phyloP scores from a whole-genome alignment of 1,140 invertebrate species.

The Chionoecetes opilio region DNA sequence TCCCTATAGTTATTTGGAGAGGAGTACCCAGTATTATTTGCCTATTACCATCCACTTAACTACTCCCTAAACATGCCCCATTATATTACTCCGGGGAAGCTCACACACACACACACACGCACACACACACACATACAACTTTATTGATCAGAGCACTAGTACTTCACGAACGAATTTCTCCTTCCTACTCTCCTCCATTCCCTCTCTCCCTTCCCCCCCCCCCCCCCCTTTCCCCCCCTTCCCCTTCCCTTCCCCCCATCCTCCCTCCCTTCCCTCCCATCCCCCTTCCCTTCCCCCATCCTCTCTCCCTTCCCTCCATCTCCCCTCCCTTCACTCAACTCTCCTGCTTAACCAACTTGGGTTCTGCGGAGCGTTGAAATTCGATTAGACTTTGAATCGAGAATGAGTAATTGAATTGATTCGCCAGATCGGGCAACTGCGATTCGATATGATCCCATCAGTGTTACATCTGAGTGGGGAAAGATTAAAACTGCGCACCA shows the following conservation, averaged over 20 bases:
- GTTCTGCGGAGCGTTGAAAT: constrained; percentile 14
- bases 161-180: too few species aligned
- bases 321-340: background rate
- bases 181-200: too few species aligned
- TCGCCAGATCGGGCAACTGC: constrained; percentile 22
- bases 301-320: background rate
- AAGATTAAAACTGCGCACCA: background rate
- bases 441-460: background rate
- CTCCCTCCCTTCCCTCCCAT: background rate
- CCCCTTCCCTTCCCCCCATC: background rate
- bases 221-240: background rate
- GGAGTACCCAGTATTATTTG: too few species aligned
- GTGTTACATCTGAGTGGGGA: background rate
- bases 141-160: too few species aligned
- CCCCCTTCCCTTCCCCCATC: background rate
- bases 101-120: too few species aligned
- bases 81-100: too few species aligned
- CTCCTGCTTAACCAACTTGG: constrained; percentile 22
- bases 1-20: background rate
- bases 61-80: too few species aligned
- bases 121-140: too few species aligned
- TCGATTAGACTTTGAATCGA: constrained; percentile 25
- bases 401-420: constrained; percentile 30
- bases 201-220: too few species aligned
- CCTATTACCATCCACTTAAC: too few species aligned